These are phyloP conservation scores for Nomia melanderi DNA, from an alignment of 1,140 invertebrate genomes.

Conservation along the genomic window DNA sequence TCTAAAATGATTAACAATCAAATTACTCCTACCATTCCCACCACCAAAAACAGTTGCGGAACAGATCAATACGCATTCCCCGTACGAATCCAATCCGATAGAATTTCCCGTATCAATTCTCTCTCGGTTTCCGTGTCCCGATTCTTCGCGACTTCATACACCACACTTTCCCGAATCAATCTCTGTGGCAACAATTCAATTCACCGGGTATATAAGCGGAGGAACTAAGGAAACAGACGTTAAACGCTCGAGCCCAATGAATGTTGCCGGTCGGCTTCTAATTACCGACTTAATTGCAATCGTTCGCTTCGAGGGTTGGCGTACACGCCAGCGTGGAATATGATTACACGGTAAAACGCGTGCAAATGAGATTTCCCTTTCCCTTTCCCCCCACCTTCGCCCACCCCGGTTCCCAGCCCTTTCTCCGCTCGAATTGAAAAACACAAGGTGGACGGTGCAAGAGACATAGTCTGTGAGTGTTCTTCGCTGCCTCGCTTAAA, in stretches of 20 bases:
- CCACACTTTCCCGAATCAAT: not conserved
- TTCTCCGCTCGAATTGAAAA: slow-evolving; percentile 33
- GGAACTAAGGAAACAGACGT: not conserved
- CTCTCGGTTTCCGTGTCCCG: too few species aligned
- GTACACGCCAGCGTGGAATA: not conserved
- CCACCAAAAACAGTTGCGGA: too few species aligned
- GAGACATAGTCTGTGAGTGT: not conserved
- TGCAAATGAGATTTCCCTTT: slow-evolving; percentile 33
- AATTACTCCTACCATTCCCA: too few species aligned
- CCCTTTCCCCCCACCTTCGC: not conserved
- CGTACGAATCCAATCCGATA: too few species aligned
- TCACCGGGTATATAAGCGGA: not conserved
- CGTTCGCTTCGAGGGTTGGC: not conserved
- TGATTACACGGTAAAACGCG: slow-evolving; percentile 9
- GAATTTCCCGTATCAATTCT: too few species aligned
- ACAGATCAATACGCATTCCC: too few species aligned
- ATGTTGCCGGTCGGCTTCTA: slow-evolving; percentile 3
- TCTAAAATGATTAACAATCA: too few species aligned
- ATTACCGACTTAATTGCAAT: slow-evolving; percentile 49
- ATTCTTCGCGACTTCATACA: too few species aligned
- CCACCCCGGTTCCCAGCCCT: too few species aligned
- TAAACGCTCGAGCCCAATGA: not conserved
- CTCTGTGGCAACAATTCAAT: not conserved
- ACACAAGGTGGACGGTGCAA: not conserved
- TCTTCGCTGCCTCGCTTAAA: slow-evolving; percentile 20